Base-by-base conservation (phyloP, 2,113 vertebrate genomes). In the Amphiprion percula region DNA sequence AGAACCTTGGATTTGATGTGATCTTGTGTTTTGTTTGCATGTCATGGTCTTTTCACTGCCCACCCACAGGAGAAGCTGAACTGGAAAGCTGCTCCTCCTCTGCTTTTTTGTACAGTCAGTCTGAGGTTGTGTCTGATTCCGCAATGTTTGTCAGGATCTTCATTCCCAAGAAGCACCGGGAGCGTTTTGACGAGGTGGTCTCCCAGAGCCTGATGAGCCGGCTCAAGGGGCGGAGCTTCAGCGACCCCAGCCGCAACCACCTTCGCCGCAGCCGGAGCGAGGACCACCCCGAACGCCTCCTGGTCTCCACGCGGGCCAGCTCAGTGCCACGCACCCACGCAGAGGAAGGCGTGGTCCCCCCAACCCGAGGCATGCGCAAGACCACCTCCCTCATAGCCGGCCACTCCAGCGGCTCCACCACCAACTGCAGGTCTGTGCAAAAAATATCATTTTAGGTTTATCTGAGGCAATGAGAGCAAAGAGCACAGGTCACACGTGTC, bases 131-230 rank as follows among this genome's bases (percentile, higher is more conserved):
- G 26, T 80, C 55, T 86, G 64, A 41, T 84, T 68, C 58, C 56
- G n/a, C 69, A 67, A 92, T 92, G 24, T 87, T 91, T 50, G 16
- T 60, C 93, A 99, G 98, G 96, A 99, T 99, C 88, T 99, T 99
- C 94, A 98, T 99, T 93, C 98, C 98, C 81, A 97, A 98, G 94
- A 99, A 98, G 90, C 98, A 99, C 91, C 94, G 97, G 77, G 96
- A 98, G 82, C 97, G 97, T 47, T 99, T 99, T 28, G 97, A 99
- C 23, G 97, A 99, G 87, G 97, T 98, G 86, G 97, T 99, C 63
- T 98, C 97, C 0, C 98, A 98, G 94, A 98, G 97, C 69, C 93
- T 99, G 65, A 96, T 99, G 92, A 97, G 96, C 92, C 96, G 97
- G 9, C 93, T 97, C 86, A 96, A 97, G 53, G 96, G 97, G 33